A percentile compares a stretch with the other conserved stretches of the same genome.
These are phyloP conservation scores for Spialia ferax DNA, from an alignment of 2,888 invertebrate species.

Conservation along the genomic window DNA sequence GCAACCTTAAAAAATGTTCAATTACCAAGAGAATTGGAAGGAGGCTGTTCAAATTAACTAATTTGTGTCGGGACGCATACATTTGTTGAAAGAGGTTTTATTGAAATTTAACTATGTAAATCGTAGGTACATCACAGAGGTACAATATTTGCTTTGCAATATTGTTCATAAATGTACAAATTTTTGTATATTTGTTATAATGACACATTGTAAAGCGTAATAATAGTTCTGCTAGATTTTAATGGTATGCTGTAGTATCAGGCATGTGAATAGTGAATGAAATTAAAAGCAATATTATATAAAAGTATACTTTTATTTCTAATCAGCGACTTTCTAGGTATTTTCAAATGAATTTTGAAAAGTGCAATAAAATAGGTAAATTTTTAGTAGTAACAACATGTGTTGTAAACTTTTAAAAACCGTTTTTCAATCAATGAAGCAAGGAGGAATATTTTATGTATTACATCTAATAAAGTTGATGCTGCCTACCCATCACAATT, in stretches of 20 bases:
- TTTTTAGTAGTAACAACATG: too few species aligned
- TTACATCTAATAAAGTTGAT: not conserved
- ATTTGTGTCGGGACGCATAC: too few species aligned
- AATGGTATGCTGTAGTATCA: not conserved
- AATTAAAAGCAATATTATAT: not conserved
- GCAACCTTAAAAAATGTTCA: too few species aligned
- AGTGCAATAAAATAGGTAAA: not conserved
- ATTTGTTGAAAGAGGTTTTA: too few species aligned
- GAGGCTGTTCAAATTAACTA: too few species aligned
- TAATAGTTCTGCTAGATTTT: not conserved
- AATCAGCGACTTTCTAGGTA: too few species aligned
- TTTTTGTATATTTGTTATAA: constrained; percentile 1
- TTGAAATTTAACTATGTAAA: not conserved
- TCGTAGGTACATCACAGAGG: not conserved
- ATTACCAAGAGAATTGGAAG: too few species aligned
- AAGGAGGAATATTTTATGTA: too few species aligned
- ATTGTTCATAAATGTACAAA: not conserved
- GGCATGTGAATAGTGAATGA: not conserved
- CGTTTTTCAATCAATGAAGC: too few species aligned
- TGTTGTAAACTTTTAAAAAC: not conserved
- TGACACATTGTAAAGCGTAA: not conserved
- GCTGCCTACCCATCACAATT: not conserved
- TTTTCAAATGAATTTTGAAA: not conserved
- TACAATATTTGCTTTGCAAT: constrained; percentile 1
- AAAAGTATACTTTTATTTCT: too few species aligned